These are phyloP conservation scores for Gallinago solitaria DNA, from an alignment of 2,797 vertebrate species.

Conservation along the genomic window DNA sequence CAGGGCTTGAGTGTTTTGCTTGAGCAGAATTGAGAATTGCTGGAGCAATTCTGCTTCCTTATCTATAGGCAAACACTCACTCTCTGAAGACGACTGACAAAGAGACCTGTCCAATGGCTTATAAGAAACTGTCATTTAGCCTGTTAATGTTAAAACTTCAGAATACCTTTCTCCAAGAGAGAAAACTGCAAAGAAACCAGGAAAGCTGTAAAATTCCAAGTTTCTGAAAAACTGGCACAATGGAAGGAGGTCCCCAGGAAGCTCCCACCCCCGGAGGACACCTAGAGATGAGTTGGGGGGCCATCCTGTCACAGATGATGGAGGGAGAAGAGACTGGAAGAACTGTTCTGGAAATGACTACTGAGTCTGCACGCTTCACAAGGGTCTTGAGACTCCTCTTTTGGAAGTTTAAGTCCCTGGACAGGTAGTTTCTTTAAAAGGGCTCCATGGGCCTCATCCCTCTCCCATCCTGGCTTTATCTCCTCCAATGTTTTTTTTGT, in stretches of 20 bases:
- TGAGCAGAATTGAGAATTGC: not conserved
- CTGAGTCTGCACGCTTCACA: not conserved
- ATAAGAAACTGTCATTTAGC: not conserved
- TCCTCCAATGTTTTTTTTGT: not conserved
- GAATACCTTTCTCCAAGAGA: not conserved
- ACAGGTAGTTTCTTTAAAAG: not conserved
- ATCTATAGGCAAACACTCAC: not conserved
- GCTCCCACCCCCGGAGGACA: not conserved
- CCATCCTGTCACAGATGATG: not conserved
- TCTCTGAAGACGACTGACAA: not conserved
- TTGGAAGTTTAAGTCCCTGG: not conserved
- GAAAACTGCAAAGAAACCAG: not conserved
- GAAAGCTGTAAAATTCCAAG: not conserved
- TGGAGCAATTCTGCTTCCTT: not conserved
- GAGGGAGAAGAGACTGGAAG: not conserved
- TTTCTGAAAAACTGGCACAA: not conserved
- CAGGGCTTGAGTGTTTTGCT: not conserved
- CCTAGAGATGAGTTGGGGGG: not conserved
- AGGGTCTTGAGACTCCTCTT: not conserved
- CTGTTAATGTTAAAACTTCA: slow-evolving; percentile 20
- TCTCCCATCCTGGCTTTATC: not conserved
- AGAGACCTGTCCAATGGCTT: not conserved
- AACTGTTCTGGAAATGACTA: not conserved
- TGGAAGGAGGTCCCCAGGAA: not conserved
- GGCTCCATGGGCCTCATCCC: not conserved